These are phyloP conservation scores for Hoplias malabaricus DNA, from an alignment of 2,113 vertebrate species.

Conservation along the genomic window DNA sequence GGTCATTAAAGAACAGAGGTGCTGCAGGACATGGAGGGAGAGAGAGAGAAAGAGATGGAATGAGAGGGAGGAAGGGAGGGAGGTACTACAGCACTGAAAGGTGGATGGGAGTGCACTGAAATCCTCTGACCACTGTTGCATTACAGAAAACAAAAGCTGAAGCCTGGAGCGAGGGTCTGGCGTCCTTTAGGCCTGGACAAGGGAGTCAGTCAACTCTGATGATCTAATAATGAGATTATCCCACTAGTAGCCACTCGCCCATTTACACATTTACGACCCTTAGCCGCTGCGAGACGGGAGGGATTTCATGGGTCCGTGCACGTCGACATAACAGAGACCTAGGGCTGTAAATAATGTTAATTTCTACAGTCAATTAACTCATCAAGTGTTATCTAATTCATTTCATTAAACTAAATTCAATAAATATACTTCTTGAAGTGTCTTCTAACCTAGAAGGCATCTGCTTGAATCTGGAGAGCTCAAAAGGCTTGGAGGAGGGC, in stretches of 20 bases:
- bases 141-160: neutral
- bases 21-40: constrained; percentile 34
- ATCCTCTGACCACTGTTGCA: neutral
- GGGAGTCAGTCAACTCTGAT: constrained; percentile 26
- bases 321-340: neutral
- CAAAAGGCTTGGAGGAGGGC: too few relatives aligned
- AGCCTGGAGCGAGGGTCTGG: neutral
- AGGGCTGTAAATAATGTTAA: neutral
- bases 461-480: too few relatives aligned
- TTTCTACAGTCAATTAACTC: neutral
- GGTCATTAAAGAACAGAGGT: constrained; percentile 67
- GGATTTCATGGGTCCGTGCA: constrained; percentile 56
- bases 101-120: neutral
- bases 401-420: too few relatives aligned
- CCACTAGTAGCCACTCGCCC: constrained; percentile 61
- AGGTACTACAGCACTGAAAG: neutral
- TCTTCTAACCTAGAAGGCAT: too few relatives aligned
- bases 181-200: constrained; percentile 11
- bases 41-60: neutral
- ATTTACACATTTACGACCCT: constrained; percentile 36
- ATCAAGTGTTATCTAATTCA: neutral
- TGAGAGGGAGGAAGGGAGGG: neutral
- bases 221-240: constrained; percentile 56
- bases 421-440: too few relatives aligned
- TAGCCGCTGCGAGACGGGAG: constrained; percentile 27